Base-by-base conservation (phyloP, 2,888 invertebrate species). In the Eumacrocentrus americanus region DNA sequence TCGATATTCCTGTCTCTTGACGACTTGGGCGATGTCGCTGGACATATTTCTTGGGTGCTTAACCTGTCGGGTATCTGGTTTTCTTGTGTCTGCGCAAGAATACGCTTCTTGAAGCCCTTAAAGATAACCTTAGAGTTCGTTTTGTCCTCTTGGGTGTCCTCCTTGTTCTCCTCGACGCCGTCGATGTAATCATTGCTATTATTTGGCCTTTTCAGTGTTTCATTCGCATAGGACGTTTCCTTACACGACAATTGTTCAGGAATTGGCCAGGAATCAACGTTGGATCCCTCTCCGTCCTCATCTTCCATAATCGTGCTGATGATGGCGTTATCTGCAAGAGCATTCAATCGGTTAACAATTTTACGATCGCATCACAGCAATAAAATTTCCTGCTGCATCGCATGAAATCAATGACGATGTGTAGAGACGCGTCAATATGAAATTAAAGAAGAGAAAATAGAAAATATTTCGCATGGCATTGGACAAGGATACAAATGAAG, bases 271-370 rank as follows among this genome's bases (percentile, higher is more conserved):
- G 71, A 70, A 60, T 79, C 75, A 68, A 68, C 65, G 60, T 72
- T 67, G 71, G 71, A 72, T 65, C 71, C 67, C 54, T 80, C 79
- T 66, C 73, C 75, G 64, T 79, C 79, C 57, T 79, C 80, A 79
- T 80, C 80, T 75, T 80, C 80, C 80, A 80, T 80, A 79, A 74
- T 79, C 75, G 62, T 61, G 22, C 53, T 50, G 53, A 51, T 61
- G 44, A 58, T 60, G 42, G 47, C 47, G 52, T 60, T 47, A 40
- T 60, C 25, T 38, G 37, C 29, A 55, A 38, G n/a, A 16, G 29
- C 18, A 22, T 34, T 35, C 38, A 37, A 5, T 11, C 9, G 9
- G 29, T 38, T 34, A 44, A 7, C 12, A 25, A 44, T 11, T 22
- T 11, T 18, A 9, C 16, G 4, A 51, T 5, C 5, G n/a, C 20